Base-by-base conservation (phyloP, 2,113 vertebrate genomes). In the Coracopsis vasa region DNA sequence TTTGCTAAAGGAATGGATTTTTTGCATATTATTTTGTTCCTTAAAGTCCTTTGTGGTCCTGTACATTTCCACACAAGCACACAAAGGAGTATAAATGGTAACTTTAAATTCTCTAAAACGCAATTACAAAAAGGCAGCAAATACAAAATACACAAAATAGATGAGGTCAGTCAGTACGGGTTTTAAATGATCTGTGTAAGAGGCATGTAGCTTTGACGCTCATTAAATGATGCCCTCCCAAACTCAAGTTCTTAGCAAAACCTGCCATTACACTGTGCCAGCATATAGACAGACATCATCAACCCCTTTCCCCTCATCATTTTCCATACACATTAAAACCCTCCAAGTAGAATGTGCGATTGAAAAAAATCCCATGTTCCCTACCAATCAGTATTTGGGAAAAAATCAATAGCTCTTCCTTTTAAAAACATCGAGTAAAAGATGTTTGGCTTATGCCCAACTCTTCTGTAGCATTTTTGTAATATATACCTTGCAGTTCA, bases 41-140 rank as follows among this genome's bases (percentile, higher is more conserved):
- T n/a, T 60, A 0, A 58, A 56, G 41, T 16, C 69, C 24, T 54
- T n/a, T 21, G 14, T 31, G 45, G 13, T 37, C 18, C 47, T 60
- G 15, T n/a, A n/a, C 29, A 33, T 27, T 29, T 67, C 45, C 42
- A 27, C 29, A 25, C 11, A 16, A 3, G 23, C 0, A 0, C 2
- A 6, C 17, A 9, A 1, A 4, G 16, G 10, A 75, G 42, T 37
- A 67, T 1, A 11, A 92, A 41, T 13, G 77, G 11, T 1, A 74
- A 62, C 35, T 61, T 62, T 4, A 45, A 80, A 73, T 25, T 45
- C 37, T 54, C 50, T 60, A 60, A 54, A 89, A 33, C 31, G n/a
- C 37, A 56, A 44, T 13, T 37, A 51, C 33, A 73, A 47, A 41
- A 5, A 60, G 44, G 17, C 35, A 85, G 72, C 39, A 86, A 81